Evolutionary conservation across 2,888 invertebrate species (phyloP).

Genomic region (Malacosoma neustria): DNA sequence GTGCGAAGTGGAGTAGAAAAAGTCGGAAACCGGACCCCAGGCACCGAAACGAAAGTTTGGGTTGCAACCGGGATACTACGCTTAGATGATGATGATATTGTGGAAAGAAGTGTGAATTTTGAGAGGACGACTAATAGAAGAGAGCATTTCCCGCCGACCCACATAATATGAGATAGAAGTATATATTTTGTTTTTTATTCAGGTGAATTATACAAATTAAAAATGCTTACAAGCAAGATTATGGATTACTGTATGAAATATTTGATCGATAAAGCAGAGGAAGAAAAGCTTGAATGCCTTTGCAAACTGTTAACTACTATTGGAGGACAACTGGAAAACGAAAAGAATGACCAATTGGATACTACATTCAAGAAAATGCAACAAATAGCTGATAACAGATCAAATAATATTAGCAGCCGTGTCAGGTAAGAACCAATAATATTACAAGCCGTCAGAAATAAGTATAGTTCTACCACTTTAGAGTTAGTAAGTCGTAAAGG

Average conservation of each 20-base stretch:
- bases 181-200: constrained; percentile 10
- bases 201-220: constrained; percentile 93
- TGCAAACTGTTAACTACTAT: constrained; percentile 94
- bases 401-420: constrained; percentile 77
- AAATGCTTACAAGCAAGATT: constrained; percentile 90
- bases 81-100: no score
- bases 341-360: constrained; percentile 56
- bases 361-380: constrained; percentile 81
- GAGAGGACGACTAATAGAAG: no score
- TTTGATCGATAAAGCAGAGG: constrained; percentile 84
- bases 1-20: no score
- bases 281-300: constrained; percentile 94
- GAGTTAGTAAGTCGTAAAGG: no score
- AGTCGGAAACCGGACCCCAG: no score
- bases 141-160: no score
- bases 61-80: no score
- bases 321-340: constrained; percentile 83
- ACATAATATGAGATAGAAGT: no score
- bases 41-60: no score
- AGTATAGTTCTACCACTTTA: no score
- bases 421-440: constrained; percentile 54
- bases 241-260: constrained; percentile 90
- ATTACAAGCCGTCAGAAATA: no score
- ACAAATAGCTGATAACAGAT: constrained; percentile 79
- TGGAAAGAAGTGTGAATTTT: no score